Conservation (phyloP, 2,797 vertebrate genomes). For the Semotilus atromaculatus region DNA sequence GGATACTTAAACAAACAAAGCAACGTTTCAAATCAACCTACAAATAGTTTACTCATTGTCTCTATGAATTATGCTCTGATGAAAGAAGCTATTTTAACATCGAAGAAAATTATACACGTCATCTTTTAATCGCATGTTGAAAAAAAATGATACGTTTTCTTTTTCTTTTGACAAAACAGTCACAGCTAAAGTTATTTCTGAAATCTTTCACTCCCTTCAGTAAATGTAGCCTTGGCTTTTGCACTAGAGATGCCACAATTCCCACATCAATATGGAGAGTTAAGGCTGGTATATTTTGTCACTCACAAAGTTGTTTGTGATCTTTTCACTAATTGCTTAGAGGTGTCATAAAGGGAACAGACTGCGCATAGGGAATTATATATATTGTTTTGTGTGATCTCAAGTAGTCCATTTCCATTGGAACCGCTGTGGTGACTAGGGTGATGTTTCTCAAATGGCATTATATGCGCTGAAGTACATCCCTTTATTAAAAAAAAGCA, state of each 20-base stretch:
- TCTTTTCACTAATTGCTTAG: slow-evolving; percentile 11
- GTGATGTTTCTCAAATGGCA: background rate
- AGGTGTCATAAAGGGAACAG: slow-evolving; percentile 22
- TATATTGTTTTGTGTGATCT: slow-evolving; percentile 19
- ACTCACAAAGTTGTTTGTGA: slow-evolving; percentile 1
- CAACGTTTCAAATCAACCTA: slow-evolving; percentile 1
- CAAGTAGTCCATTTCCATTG: slow-evolving; percentile 17
- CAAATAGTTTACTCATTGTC: background rate
- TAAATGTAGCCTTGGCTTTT: background rate
- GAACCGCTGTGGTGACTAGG: background rate
- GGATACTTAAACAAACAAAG: background rate
- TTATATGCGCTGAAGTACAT: background rate
- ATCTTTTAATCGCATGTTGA: background rate
- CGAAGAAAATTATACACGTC: background rate
- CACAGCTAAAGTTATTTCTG: background rate
- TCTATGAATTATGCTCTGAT: background rate
- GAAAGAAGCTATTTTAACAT: background rate
- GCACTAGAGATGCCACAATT: background rate
- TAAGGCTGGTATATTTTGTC: background rate
- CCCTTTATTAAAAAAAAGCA: background rate
- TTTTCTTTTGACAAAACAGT: background rate
- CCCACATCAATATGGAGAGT: slow-evolving; percentile 19
- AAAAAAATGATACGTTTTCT: background rate
- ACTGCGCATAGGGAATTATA: background rate
- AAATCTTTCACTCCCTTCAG: background rate